Percentiles rank a stretch among this genome's conserved stretches.
These are phyloP conservation scores for Sthenelais limicola DNA, from an alignment of 2,888 invertebrate species.

Conservation along the genomic window DNA sequence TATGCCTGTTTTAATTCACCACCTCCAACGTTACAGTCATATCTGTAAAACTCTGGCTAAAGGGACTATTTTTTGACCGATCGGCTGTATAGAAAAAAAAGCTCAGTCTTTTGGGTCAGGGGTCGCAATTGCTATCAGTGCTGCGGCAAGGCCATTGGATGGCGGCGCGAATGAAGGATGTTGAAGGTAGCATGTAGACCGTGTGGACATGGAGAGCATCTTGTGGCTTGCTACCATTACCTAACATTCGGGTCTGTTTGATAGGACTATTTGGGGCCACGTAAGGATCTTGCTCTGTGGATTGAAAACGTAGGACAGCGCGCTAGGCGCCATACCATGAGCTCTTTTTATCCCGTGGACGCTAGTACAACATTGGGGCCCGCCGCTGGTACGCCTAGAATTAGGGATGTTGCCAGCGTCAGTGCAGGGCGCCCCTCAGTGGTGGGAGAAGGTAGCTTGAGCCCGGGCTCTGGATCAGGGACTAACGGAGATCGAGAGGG, in stretches of 20 bases:
- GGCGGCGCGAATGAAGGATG: constrained; percentile 34
- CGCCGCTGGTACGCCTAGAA: too few species aligned
- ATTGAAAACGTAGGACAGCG: too few species aligned
- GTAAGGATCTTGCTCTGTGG: too few species aligned
- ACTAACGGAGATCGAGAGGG: background rate
- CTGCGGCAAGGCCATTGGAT: constrained; percentile 34
- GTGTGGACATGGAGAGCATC: background rate
- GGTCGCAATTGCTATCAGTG: constrained; percentile 33
- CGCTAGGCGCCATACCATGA: constrained; percentile 25
- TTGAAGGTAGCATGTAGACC: background rate
- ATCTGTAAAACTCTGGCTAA: background rate
- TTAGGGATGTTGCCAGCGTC: background rate
- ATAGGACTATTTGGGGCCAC: too few species aligned
- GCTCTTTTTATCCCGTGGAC: constrained; percentile 24
- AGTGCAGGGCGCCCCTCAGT: constrained; percentile 24
- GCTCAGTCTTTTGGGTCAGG: constrained; percentile 32
- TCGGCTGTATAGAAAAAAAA: constrained; percentile 1
- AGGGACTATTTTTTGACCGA: constrained; percentile 35
- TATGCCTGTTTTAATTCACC: constrained; percentile 20
- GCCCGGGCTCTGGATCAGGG: background rate
- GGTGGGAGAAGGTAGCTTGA: constrained; percentile 18
- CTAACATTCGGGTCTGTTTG: too few species aligned
- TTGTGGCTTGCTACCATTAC: too few species aligned
- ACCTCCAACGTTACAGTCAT: background rate
- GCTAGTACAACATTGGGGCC: background rate